Percentiles rank a stretch among this genome's conserved stretches.
phyloP scores from a whole-genome alignment of 2,888 invertebrate genomes.

The Brenthis ino region DNA sequence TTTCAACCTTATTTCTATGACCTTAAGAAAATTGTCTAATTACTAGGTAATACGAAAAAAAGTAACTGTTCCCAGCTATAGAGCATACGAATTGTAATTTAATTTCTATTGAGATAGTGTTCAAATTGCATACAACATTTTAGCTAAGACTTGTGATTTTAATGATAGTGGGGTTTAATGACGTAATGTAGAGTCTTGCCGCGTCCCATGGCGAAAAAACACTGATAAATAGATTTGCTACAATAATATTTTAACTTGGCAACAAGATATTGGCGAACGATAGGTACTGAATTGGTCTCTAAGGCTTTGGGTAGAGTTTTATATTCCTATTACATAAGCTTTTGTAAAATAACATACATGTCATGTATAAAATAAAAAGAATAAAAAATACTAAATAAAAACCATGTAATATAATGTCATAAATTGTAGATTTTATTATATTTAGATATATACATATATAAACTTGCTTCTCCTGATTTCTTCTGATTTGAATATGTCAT shows the following conservation, averaged over 20 bases:
- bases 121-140: not conserved
- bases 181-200: slow-evolving; percentile 14
- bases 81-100: not conserved
- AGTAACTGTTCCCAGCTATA: not conserved
- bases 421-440: too few relatives aligned
- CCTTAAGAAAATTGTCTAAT: slow-evolving; percentile 7
- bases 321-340: too few relatives aligned
- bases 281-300: not conserved
- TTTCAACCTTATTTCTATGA: slow-evolving; percentile 16
- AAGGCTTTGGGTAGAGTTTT: too few relatives aligned
- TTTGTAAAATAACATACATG: too few relatives aligned
- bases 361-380: too few relatives aligned
- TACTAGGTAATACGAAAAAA: slow-evolving; percentile 9
- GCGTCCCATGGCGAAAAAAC: slow-evolving; percentile 4
- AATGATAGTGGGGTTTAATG: slow-evolving; percentile 11
- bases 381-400: too few relatives aligned
- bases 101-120: not conserved
- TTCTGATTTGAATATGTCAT: too few relatives aligned
- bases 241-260: slow-evolving; percentile 2
- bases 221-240: slow-evolving; percentile 9
- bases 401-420: too few relatives aligned
- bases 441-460: too few relatives aligned
- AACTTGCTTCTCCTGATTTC: too few relatives aligned
- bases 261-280: not conserved
- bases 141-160: not conserved